Percentiles rank a stretch among this genome's conserved stretches.
These are phyloP conservation scores for Netelia inedita DNA, from an alignment of 2,888 invertebrate species.

Conservation along the genomic window DNA sequence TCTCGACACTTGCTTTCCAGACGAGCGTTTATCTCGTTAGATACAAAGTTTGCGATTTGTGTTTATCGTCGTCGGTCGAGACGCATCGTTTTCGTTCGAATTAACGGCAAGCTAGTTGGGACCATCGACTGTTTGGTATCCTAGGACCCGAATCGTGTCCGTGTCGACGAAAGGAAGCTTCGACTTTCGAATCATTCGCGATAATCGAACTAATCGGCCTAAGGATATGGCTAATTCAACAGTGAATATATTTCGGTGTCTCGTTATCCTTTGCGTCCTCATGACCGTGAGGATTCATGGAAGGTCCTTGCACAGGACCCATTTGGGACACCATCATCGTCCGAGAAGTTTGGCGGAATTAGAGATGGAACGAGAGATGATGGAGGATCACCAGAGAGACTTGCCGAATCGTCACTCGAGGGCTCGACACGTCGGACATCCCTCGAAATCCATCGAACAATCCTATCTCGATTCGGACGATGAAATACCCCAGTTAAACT, in stretches of 20 bases:
- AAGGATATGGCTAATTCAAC: slow-evolving; percentile 4
- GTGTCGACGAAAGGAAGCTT: neutral
- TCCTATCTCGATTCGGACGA: neutral
- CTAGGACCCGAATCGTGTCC: no score
- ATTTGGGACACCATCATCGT: slow-evolving; percentile 9
- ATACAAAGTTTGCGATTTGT: neutral
- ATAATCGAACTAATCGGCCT: neutral
- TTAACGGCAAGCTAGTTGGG: no score
- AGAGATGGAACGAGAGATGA: slow-evolving; percentile 13
- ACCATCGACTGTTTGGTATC: no score
- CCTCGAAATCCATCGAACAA: neutral
- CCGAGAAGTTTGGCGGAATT: slow-evolving; percentile 9
- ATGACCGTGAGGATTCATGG: slow-evolving; percentile 28
- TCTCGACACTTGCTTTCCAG: slow-evolving; percentile 42
- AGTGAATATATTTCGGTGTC: slow-evolving; percentile 35
- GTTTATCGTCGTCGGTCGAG: neutral
- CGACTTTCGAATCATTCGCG: neutral
- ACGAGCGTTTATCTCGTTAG: neutral
- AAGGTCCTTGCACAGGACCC: slow-evolving; percentile 33
- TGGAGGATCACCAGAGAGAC: neutral
- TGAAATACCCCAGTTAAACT: neutral
- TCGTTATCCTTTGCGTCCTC: slow-evolving; percentile 35
- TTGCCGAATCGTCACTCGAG: neutral
- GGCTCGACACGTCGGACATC: neutral
- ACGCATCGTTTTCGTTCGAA: neutral